Evolutionary conservation across 2,888 invertebrate genomes (phyloP).

Genomic region (Eristalis intricaria): DNA sequence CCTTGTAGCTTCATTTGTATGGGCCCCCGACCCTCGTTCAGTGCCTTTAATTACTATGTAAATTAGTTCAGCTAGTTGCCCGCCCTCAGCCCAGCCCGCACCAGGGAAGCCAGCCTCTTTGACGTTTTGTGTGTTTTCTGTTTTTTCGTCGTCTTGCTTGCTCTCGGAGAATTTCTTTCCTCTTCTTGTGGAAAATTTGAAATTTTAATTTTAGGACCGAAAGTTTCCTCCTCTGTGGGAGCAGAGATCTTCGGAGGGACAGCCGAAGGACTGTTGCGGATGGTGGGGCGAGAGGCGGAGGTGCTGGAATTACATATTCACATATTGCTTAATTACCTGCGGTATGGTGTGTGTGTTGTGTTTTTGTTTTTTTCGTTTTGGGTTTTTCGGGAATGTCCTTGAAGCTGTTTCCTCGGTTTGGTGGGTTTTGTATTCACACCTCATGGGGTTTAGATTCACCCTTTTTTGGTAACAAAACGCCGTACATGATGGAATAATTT

Average conservation of each 20-base stretch:
- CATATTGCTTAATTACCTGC: conserved; percentile 47
- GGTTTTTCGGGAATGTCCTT: not conserved
- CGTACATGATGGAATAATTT: not conserved
- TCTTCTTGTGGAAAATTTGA: conserved; percentile 48
- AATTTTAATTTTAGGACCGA: conserved; percentile 58
- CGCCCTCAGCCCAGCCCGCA: not conserved
- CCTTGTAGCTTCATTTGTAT: conserved; percentile 23
- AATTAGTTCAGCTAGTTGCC: conserved; percentile 51
- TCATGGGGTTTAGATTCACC: not conserved
- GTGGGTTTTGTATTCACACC: not conserved
- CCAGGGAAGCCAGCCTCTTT: conserved; percentile 8
- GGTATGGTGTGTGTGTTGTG: not conserved
- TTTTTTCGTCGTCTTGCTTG: not conserved
- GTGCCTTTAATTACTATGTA: conserved; percentile 66
- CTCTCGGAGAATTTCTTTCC: conserved; percentile 13
- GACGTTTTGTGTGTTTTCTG: conserved; percentile 2
- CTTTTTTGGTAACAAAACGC: not conserved
- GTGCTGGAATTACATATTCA: conserved; percentile 41
- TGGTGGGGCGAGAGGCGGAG: conserved; percentile 15
- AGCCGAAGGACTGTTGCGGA: conserved; percentile 18
- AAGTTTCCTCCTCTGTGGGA: conserved; percentile 11
- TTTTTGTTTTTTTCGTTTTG: conserved; percentile 2
- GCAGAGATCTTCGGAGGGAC: not conserved
- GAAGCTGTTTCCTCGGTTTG: not conserved
- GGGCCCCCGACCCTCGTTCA: not conserved